phyloP scores from a whole-genome alignment of 2,797 vertebrate genomes.

The Glossophaga mutica region DNA sequence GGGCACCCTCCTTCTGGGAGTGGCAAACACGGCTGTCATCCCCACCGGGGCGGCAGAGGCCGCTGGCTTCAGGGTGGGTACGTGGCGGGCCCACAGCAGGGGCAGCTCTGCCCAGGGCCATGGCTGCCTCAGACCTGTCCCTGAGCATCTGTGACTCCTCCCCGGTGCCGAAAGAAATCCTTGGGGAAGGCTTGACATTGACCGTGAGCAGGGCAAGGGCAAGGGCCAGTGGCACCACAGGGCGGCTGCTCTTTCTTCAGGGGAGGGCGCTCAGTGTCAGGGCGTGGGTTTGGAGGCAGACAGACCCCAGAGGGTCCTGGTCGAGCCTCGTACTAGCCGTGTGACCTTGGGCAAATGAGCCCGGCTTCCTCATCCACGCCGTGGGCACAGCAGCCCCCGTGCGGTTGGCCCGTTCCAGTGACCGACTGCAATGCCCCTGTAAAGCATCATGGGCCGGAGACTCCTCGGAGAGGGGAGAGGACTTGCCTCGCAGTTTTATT shows the following conservation, averaged over 20 bases:
- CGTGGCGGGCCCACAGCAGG: not conserved
- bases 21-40: not conserved
- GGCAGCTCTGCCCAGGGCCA: not conserved
- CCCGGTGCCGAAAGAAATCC: not conserved
- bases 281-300: not conserved
- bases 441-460: not conserved
- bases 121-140: not conserved
- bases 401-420: not conserved
- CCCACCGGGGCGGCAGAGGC: fast-evolving
- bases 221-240: fast-evolving
- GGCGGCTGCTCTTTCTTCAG: not conserved
- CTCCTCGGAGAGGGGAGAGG: not conserved
- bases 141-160: not conserved
- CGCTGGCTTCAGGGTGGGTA: not conserved
- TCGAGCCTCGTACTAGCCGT: not conserved
- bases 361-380: not conserved
- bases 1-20: no score
- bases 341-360: not conserved
- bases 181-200: not conserved
- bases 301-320: not conserved
- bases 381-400: no score
- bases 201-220: not conserved
- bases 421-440: not conserved
- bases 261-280: fast-evolving
- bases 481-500: fast-evolving